Evolutionary conservation across 2,797 vertebrate species (phyloP).

Genomic region (Sandelia bainsii): DNA sequence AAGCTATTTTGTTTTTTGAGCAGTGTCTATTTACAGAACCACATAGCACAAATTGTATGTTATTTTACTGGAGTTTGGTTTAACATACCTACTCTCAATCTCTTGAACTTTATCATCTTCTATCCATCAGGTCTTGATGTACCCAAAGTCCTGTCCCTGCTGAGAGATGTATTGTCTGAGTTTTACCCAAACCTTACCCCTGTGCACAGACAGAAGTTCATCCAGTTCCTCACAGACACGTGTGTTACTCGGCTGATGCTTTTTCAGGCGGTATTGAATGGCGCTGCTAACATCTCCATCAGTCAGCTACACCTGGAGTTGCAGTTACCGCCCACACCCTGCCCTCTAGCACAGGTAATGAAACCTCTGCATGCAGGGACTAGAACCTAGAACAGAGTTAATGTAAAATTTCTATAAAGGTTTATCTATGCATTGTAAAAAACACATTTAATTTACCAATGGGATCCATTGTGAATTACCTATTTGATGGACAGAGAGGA

Average conservation of each 20-base stretch:
- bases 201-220: conserved; percentile 40
- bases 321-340: conserved; percentile 55
- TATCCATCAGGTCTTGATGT: conserved; percentile 35
- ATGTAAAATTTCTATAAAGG: too few relatives aligned
- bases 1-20: background rate
- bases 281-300: background rate
- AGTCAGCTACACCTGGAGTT: conserved; percentile 54
- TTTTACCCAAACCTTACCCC: conserved; percentile 39
- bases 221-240: conserved; percentile 45
- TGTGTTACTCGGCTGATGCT: conserved; percentile 47
- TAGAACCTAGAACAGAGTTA: background rate
- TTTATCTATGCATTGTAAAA: too few relatives aligned
- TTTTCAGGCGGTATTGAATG: conserved; percentile 43
- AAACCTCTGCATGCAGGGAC: background rate
- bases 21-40: background rate
- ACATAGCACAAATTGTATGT: too few relatives aligned
- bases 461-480: too few relatives aligned
- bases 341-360: conserved; percentile 63
- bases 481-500: too few relatives aligned
- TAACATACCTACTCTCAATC: background rate
- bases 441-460: too few relatives aligned
- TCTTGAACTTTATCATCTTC: background rate
- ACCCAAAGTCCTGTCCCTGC: conserved; percentile 14
- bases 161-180: conserved; percentile 34
- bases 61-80: too few relatives aligned